Evolutionary conservation across 2,797 vertebrate genomes (phyloP).

Genomic region (Sebastes kiyomatsui): DNA sequence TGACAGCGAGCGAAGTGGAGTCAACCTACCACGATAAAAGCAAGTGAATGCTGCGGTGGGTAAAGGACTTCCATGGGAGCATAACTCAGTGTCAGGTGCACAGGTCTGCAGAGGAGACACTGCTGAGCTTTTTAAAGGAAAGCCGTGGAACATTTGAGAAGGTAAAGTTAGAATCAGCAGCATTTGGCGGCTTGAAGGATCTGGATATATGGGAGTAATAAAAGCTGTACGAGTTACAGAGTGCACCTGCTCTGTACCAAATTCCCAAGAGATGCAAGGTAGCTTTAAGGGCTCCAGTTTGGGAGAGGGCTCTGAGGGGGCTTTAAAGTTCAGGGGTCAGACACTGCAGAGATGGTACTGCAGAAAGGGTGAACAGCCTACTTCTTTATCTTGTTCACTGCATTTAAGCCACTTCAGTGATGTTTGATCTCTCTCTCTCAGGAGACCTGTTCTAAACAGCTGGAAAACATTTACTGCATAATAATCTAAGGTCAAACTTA

Average conservation of each 20-base stretch:
- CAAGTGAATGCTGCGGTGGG: not conserved
- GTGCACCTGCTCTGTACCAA: constrained; percentile 25
- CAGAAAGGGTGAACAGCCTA: not conserved
- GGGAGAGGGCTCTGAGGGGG: not conserved
- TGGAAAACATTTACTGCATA: not conserved
- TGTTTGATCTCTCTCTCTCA: not conserved
- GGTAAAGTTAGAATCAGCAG: constrained; percentile 64
- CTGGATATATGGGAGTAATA: constrained; percentile 62
- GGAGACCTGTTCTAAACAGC: not conserved
- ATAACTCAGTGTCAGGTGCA: constrained; percentile 39
- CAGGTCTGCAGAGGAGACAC: constrained; percentile 35
- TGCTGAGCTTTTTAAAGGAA: constrained; percentile 54
- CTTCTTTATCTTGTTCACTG: constrained; percentile 10
- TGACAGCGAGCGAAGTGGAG: not conserved
- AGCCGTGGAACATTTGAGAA: constrained; percentile 51
- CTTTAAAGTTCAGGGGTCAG: constrained; percentile 37
- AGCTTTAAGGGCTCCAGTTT: constrained; percentile 15
- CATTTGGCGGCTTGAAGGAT: constrained; percentile 51
- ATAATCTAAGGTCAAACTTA: not conserved
- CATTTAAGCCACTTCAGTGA: not conserved
- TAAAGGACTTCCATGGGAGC: not conserved
- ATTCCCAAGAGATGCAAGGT: not conserved
- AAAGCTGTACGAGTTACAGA: constrained; percentile 43
- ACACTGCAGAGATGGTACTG: not conserved
- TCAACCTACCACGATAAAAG: not conserved